phyloP scores from a whole-genome alignment of 2,797 vertebrate genomes.

The Sorex maritimensis region DNA sequence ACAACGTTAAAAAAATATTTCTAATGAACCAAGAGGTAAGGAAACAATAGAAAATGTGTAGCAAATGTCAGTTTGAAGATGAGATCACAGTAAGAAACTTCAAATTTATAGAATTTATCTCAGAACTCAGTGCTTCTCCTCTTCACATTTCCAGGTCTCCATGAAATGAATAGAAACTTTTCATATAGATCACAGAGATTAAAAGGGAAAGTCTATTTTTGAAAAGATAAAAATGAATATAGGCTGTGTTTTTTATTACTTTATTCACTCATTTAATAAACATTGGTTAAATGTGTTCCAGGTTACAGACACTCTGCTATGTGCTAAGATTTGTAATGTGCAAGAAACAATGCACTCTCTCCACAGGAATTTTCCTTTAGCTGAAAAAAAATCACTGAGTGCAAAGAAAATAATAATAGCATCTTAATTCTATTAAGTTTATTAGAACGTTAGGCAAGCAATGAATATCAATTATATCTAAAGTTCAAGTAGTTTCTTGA shows the following conservation, averaged over 20 bases:
- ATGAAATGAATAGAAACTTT: neutral
- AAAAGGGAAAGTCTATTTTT: constrained; percentile 30
- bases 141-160: constrained; percentile 20
- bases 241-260: neutral
- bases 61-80: constrained; percentile 6
- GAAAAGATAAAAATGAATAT: neutral
- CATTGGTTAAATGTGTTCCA: neutral
- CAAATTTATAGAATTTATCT: constrained; percentile 40
- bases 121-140: neutral
- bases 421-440: constrained; percentile 13
- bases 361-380: constrained; percentile 10
- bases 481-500: neutral
- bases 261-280: neutral
- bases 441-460: neutral
- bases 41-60: neutral
- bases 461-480: neutral
- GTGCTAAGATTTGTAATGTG: neutral
- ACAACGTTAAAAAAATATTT: neutral
- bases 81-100: constrained; percentile 34
- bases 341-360: neutral
- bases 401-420: neutral
- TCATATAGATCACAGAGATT: neutral
- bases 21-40: neutral
- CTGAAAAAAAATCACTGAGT: constrained; percentile 14
- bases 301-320: neutral